Evolutionary conservation across 2,113 vertebrate genomes (phyloP).

Genomic region (Gambusia affinis): DNA sequence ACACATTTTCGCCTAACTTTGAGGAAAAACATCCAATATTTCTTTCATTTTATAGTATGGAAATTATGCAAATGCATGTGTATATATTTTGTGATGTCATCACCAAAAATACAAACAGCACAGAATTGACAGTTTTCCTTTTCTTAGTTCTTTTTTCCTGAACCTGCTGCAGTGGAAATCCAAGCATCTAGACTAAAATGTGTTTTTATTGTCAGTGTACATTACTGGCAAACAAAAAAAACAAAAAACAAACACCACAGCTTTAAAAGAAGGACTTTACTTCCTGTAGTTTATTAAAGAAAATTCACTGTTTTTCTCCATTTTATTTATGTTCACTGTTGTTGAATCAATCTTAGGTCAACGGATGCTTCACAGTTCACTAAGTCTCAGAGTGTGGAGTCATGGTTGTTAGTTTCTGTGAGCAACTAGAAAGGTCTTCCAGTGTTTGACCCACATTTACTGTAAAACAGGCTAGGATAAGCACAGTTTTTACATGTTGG

Average conservation of each 20-base stretch:
- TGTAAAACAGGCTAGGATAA: neutral
- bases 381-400: neutral
- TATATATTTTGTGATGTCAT: neutral
- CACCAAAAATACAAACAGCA: neutral
- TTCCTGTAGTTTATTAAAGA: neutral
- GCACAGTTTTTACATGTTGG: neutral
- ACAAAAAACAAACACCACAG: too few relatives aligned
- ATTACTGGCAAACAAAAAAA: too few relatives aligned
- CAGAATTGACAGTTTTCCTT: neutral
- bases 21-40: neutral
- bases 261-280: too few relatives aligned
- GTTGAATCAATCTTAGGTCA: neutral
- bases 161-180: neutral
- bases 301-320: neutral
- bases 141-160: neutral
- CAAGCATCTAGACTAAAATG: neutral
- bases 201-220: too few relatives aligned
- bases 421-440: too few relatives aligned
- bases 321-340: neutral
- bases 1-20: neutral
- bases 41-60: conserved; percentile 1
- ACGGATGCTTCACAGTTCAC: neutral
- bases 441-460: neutral
- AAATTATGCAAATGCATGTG: neutral
- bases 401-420: neutral